Conservation (phyloP, 2,797 vertebrate genomes). For the Chanos chanos region DNA sequence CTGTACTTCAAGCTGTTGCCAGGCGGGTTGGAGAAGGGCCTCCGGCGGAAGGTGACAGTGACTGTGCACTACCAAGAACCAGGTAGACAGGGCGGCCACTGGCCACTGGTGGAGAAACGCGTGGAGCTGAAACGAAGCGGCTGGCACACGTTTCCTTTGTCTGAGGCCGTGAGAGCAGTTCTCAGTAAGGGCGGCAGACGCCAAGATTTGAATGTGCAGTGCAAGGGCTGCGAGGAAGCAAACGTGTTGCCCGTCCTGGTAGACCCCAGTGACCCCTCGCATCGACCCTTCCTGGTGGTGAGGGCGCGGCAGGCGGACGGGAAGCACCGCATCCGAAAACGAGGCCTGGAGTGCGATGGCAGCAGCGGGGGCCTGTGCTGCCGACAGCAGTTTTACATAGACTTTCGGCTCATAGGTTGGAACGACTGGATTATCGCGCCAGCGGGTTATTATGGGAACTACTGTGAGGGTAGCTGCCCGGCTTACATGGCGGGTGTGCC, state of each 20-base stretch:
- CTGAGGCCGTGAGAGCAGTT: conserved; percentile 83
- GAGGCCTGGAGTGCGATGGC: conserved; percentile 95
- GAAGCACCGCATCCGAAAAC: conserved; percentile 94
- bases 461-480: conserved; percentile 97
- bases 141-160: conserved; percentile 96
- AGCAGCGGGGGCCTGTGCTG: conserved; percentile 89
- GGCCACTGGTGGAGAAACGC: conserved; percentile 89
- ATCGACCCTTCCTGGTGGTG: conserved; percentile 94
- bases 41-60: conserved; percentile 86
- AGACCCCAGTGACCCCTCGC: conserved; percentile 84
- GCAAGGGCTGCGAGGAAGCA: conserved; percentile 84
- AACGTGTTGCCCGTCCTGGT: conserved; percentile 85
- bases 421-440: conserved; percentile 99
- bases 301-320: conserved; percentile 83
- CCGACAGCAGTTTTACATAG: conserved; percentile 98
- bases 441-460: conserved; percentile 97
- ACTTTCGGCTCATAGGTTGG: conserved; percentile 98
- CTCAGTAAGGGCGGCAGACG: conserved; percentile 84
- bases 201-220: conserved; percentile 92
- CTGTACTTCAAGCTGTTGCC: conserved; percentile 92
- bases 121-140: conserved; percentile 94
- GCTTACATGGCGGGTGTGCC: conserved; percentile 96
- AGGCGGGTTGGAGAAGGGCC: conserved; percentile 83
- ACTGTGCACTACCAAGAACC: conserved; percentile 87
- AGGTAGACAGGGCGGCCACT: conserved; percentile 55